Base-by-base conservation (phyloP, 2,888 invertebrate species). In the Plemyria rubiginata region DNA sequence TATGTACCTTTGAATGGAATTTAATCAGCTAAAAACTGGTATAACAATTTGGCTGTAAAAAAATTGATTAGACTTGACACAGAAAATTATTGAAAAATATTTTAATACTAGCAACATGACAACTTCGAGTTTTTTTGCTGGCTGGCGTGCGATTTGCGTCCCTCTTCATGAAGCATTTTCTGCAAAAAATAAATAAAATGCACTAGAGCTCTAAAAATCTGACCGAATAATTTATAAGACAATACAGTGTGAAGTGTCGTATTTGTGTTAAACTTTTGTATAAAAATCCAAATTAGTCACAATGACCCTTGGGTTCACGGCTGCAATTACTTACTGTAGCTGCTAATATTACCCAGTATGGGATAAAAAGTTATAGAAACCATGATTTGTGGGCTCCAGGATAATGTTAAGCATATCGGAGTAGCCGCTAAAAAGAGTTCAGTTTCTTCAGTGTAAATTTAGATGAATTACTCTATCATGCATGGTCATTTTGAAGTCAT, bases 121-220 rank as follows among this genome's bases (percentile, higher is more conserved):
- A 68, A 64, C 79, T 79, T 75, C 63, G 73, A 70, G 29, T 70
- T 78, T 82, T n/a, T 84, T 88, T 82, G 87, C 87, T 70, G 79
- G 83, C 85, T 88, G 84, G 88, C 87, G 83, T 89, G 87, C 81
- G 77, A 86, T 85, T 89, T 90, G 90, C 90, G 89, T 90, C 88
- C 88, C 81, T 79, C 76, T 72, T 68, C 65, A 67, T 41, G 59
- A 72, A 76, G 76, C 81, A 78, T 79, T 84, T 84, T 79, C 75
- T 60, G 43, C 75, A 69, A 72, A 66, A 73, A 76, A 69, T 79
- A 70, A 73, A 72, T 67, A 73, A 70, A 75, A 70, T 73, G 68
- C 68, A 54, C 54, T 69, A 73, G 61, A 72, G 64, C 62, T 70
- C 66, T 66, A 29, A 54, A 53, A 65, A 66, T 67, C 46, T 28